Percentiles rank a stretch among this genome's conserved stretches.
Conservation (phyloP, 2,113 vertebrate species). For the Picathartes gymnocephalus region DNA sequence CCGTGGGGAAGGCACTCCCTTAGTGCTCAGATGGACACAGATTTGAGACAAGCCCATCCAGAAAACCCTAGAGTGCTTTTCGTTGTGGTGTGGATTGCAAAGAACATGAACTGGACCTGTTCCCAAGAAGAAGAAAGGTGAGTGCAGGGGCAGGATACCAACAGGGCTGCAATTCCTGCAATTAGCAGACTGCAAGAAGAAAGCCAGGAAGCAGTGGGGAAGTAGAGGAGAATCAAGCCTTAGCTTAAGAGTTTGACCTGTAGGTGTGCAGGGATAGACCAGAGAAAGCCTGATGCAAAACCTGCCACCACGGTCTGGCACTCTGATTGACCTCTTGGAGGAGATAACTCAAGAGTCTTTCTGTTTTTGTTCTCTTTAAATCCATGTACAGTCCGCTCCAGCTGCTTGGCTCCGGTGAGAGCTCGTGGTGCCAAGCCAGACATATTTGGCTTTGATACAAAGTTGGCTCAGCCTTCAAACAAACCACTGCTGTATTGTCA, state of each 20-base stretch:
- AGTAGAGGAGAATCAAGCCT: neutral
- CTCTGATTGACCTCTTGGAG: constrained; percentile 33
- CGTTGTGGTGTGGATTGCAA: neutral
- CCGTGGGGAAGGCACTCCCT: neutral
- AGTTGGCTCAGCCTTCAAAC: constrained; percentile 46
- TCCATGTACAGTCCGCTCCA: constrained; percentile 11
- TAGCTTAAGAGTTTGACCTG: neutral
- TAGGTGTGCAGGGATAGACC: neutral
- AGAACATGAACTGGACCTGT: neutral
- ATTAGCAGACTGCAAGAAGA: neutral
- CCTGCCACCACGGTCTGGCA: neutral
- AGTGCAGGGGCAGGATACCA: neutral
- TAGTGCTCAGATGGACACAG: neutral
- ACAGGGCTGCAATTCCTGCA: neutral
- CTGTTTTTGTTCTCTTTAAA: constrained; percentile 42
- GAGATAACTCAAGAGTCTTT: constrained; percentile 30
- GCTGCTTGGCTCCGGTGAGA: constrained; percentile 13
- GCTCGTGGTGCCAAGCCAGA: constrained; percentile 15
- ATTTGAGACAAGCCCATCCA: neutral
- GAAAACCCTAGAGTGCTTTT: neutral
- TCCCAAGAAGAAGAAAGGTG: neutral
- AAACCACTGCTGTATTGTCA: neutral
- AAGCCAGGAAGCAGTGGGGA: neutral
- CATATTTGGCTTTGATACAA: constrained; percentile 43
- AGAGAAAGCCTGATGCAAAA: neutral